Evolutionary conservation across 2,797 vertebrate genomes (phyloP).

Genomic region (Eulemur mongoz): DNA sequence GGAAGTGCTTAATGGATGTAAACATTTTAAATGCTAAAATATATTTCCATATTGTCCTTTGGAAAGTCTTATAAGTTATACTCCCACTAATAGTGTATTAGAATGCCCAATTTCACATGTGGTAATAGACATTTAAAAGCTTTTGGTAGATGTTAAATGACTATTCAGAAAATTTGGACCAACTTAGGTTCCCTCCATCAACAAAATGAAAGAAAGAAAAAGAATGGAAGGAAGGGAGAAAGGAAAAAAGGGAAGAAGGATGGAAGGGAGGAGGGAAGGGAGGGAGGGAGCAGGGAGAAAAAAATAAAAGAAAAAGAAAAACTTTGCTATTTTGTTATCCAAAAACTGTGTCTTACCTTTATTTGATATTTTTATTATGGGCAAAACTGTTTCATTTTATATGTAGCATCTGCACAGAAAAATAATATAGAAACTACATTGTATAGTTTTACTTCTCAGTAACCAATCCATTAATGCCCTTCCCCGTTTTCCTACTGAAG

Average conservation of each 20-base stretch:
- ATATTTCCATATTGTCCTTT: neutral
- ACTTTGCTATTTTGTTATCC: neutral
- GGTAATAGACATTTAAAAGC: neutral
- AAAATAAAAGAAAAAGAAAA: neutral
- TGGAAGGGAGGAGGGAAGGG: neutral
- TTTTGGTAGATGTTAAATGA: neutral
- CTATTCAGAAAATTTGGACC: neutral
- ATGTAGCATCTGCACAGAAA: neutral
- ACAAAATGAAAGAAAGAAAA: neutral
- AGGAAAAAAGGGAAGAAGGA: neutral
- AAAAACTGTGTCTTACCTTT: neutral
- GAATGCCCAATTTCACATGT: neutral
- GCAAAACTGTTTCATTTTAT: neutral
- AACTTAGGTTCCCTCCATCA: neutral
- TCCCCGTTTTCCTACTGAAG: neutral
- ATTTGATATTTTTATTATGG: neutral
- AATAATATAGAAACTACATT: neutral
- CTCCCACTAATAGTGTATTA: neutral
- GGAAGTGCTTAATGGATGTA: neutral
- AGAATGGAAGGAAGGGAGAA: neutral
- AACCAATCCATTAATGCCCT: neutral
- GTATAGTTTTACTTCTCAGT: neutral
- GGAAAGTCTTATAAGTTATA: neutral
- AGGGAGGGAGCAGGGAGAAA: neutral
- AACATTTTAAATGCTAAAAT: slow-evolving; percentile 29